phyloP scores from a whole-genome alignment of 2,113 vertebrate genomes.

The Pelecanus crispus region DNA sequence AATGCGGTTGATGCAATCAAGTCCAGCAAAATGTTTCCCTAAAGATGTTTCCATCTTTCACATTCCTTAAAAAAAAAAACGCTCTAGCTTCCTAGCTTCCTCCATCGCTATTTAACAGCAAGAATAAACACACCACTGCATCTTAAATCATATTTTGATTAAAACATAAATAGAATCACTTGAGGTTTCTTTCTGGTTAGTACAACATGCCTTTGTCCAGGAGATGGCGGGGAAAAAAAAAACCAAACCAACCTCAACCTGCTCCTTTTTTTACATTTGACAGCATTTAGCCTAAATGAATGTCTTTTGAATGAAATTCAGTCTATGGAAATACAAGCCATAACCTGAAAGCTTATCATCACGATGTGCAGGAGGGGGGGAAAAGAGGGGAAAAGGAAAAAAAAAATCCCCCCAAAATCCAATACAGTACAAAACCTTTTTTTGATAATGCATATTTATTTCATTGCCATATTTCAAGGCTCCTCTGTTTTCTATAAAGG shows the following conservation, averaged over 20 bases:
- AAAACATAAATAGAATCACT: constrained; percentile 22
- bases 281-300: constrained; percentile 29
- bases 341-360: constrained; percentile 48
- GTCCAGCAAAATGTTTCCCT: constrained; percentile 56
- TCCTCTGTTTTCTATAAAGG: constrained; percentile 43
- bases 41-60: constrained; percentile 45
- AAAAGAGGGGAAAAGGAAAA: not conserved
- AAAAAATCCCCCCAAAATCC: not conserved
- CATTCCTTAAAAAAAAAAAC: not conserved
- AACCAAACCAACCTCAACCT: not conserved
- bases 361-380: not conserved
- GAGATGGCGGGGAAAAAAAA: not conserved
- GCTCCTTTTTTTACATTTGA: constrained; percentile 48
- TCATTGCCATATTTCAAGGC: constrained; percentile 42
- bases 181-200: constrained; percentile 27
- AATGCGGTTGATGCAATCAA: constrained; percentile 51
- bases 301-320: constrained; percentile 47
- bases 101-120: not conserved
- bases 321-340: constrained; percentile 18
- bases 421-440: not conserved
- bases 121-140: not conserved
- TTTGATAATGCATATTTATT: constrained; percentile 55
- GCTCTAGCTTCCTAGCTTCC: too few species aligned
- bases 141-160: constrained; percentile 40
- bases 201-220: constrained; percentile 48